Evolutionary conservation across 2,888 invertebrate genomes (phyloP).

Genomic region (Cataglyphis livida): DNA sequence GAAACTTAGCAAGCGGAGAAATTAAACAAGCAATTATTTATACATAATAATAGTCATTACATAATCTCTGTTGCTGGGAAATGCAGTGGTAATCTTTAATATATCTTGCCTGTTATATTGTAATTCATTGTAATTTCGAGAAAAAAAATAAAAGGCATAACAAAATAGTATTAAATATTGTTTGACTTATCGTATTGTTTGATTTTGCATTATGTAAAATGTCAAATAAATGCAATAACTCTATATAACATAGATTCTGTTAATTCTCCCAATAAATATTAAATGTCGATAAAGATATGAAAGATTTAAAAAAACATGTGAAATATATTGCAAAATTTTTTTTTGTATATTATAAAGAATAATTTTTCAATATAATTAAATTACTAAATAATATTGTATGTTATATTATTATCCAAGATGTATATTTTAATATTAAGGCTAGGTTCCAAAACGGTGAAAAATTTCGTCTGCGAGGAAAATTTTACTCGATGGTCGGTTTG

Average conservation of each 20-base stretch:
- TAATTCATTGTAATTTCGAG: slow-evolving; percentile 55
- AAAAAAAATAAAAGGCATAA: slow-evolving; percentile 42
- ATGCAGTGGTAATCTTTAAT: slow-evolving; percentile 21
- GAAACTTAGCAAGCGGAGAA: neutral
- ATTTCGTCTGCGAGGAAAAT: no score
- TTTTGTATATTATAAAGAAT: neutral
- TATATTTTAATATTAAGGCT: no score
- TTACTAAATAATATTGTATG: neutral
- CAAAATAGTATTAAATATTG: slow-evolving; percentile 6
- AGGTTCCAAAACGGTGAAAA: no score
- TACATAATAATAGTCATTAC: slow-evolving; percentile 7
- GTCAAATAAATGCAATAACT: neutral
- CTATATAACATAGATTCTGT: neutral
- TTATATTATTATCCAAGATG: no score
- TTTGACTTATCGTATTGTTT: neutral
- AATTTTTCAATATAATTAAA: neutral
- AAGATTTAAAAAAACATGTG: neutral
- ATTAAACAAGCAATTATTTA: slow-evolving; percentile 23
- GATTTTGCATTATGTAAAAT: slow-evolving; percentile 10
- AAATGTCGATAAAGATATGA: neutral
- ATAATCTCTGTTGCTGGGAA: slow-evolving; percentile 3
- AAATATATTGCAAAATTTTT: neutral
- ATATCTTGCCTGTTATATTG: slow-evolving; percentile 38
- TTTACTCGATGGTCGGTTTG: no score
- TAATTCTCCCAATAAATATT: neutral